phyloP scores from a whole-genome alignment of 2,888 invertebrate genomes.

The Cepaea hortensis region DNA sequence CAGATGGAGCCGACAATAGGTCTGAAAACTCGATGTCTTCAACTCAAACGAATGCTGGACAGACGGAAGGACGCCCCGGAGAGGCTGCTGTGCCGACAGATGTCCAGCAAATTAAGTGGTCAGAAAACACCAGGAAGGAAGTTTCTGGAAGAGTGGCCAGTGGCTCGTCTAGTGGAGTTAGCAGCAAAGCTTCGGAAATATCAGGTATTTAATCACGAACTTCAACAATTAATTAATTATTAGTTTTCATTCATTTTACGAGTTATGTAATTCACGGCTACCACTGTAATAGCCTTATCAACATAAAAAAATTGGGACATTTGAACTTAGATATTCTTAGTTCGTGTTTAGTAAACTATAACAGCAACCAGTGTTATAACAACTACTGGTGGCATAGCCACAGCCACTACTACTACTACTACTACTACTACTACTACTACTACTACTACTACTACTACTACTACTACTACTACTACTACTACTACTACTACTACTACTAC shows the following conservation, averaged over 20 bases:
- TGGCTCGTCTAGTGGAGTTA: conserved; percentile 46
- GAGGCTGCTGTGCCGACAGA: background rate
- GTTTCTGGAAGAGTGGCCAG: conserved; percentile 27
- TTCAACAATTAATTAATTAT: too few relatives aligned
- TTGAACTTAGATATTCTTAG: too few relatives aligned
- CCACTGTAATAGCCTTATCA: too few relatives aligned
- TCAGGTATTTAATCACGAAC: conserved; percentile 6
- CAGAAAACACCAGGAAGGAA: conserved; percentile 6
- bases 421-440: conserved; percentile 37
- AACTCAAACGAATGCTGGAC: background rate
- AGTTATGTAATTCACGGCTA: too few relatives aligned
- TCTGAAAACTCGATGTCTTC: background rate
- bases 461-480: conserved; percentile 37
- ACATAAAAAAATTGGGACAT: too few relatives aligned
- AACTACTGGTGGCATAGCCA: too few relatives aligned
- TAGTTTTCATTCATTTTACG: too few relatives aligned
- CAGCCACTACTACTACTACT: conserved; percentile 17
- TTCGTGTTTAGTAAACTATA: too few relatives aligned
- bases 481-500: conserved; percentile 1
- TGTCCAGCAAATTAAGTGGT: background rate
- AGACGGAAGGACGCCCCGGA: background rate
- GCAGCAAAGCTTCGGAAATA: conserved; percentile 39
- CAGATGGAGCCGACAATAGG: background rate
- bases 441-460: conserved; percentile 37
- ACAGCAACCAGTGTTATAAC: background rate